Evolutionary conservation across 2,888 invertebrate species (phyloP), one percentile per base, ranked within the genome.

Genomic region (Cybosia mesomella): DNA sequence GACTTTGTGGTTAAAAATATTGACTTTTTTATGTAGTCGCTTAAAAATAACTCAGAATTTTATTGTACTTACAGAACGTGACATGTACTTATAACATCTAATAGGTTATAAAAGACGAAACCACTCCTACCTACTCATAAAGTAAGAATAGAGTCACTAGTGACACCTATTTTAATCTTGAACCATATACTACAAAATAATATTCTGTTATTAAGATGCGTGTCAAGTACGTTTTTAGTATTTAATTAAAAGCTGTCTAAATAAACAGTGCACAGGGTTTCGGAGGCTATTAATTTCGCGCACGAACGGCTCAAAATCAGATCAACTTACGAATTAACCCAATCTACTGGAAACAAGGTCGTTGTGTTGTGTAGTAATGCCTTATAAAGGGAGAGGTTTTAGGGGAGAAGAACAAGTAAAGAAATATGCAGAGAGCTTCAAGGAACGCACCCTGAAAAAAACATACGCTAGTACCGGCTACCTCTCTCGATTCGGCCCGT

Each of bases 241-340:
- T 49, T n/a, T 49, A 49, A 49, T 49, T 49, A 49, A 10, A 49
- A 49, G 49, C 9, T 49, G 49, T 49, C 49, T 49, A 49, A 9
- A 18, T 49, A n/a, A 49, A n/a, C 49, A 49, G 49, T 43, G 43
- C 43, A 43, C 43, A 49, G 49, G 2, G 7, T 18, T 49, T 49
- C 18, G 9, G n/a, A 49, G 49, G 49, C 49, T 49, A 49, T 49
- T 49, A n/a, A 49, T 49, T 49, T 49, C n/a, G n/a, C 49, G 49
- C 49, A 49, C 49, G 49, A n/a, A 9, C 49, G 49, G 49, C 49
- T n/a, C 49, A 49, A 49, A 49, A 49, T 49, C n/a, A 49, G 49
- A 49, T 49, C 49, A 49, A 49, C 49, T 49, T n/a, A n/a, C 49
- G 49, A 49, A 49, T 49, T 49, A 49, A n/a, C 49, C 18, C n/a